These are phyloP conservation scores for Neodontobutis hainanensis DNA, from an alignment of 2,113 vertebrate genomes.

Conservation along the genomic window DNA sequence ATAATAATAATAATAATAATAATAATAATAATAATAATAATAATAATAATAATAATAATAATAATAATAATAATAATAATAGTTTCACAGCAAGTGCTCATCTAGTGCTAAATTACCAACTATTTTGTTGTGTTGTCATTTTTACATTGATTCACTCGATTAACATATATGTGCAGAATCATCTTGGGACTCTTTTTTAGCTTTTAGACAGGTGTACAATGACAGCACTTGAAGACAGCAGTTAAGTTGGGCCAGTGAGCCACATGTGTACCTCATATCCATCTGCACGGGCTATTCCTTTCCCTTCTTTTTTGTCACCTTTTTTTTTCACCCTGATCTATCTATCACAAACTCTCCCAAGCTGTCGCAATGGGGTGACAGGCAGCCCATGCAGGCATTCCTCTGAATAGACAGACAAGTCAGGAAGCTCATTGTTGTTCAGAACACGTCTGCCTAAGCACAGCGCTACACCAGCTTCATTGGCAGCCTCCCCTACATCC, in stretches of 20 bases:
- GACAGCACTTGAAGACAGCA: conserved; percentile 69
- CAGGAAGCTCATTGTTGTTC: conserved; percentile 66
- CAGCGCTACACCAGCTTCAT: conserved; percentile 35
- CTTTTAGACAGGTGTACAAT: conserved; percentile 67
- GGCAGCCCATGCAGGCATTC: conserved; percentile 39
- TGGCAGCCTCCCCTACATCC: conserved; percentile 33
- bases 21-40: no score
- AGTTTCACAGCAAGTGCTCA: no score
- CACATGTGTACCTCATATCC: conserved; percentile 57
- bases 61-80: no score
- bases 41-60: no score
- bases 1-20: no score
- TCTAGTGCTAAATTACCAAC: not conserved
- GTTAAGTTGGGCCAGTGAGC: conserved; percentile 74
- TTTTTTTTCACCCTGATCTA: conserved; percentile 53
- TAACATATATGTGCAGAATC: conserved; percentile 5
- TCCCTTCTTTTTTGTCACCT: conserved; percentile 38
- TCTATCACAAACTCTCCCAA: conserved; percentile 72
- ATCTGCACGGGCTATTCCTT: conserved; percentile 49
- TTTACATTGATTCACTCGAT: conserved; percentile 19
- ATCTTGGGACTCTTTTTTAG: conserved; percentile 26
- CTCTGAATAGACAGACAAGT: conserved; percentile 60
- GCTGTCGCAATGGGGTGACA: conserved; percentile 64
- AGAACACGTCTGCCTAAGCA: conserved; percentile 58
- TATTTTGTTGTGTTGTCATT: not conserved